Evolutionary conservation across 2,888 invertebrate species (phyloP), one percentile per base, ranked within the genome.

Genomic region (Apotomis turbidana): DNA sequence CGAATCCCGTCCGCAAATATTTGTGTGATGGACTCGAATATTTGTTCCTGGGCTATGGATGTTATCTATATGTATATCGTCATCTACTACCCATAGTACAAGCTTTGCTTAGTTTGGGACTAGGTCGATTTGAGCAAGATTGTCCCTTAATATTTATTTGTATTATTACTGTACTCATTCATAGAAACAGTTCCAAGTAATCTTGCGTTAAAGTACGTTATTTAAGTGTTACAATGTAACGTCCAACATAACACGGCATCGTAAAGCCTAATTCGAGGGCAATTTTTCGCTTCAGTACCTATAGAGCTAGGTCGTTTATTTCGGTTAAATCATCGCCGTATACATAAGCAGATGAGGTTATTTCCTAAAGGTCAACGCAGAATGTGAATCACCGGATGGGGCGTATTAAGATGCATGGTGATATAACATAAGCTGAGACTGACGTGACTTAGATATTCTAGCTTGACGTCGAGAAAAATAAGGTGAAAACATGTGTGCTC

Each of bases 211-310:
- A 66, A 36, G 5, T 57, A 46, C 66, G 46, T 66, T 36, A 64
- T 55, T 12, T 64, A 12, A 44, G 15, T 27, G 15, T 54, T 44
- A n/a, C 12, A 61, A 46, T 70, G 44, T 69, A 46, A 52, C 12
- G 46, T 3, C 5, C 8, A 0, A 41, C 5, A 36, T 3, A 41
- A 54, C 55, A 57, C 55, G 8, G 15, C 58, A 10, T 38, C 41
- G 55, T 38, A 9, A 68, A 44, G 10, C 10, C 36, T 61, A 67
- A 71, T 67, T 71, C 57, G 38, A n/a, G 9, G 41, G 15, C 49
- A 71, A 67, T 71, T 71, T 67, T 49, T 27, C 67, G 57, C 61
- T 67, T 71, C 67, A 67, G 4, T 71, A 57, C 51, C 41, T 36
- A 36, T 8, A 51, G 6, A 46, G 55, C 44, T 13, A 52, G 13